Evolutionary conservation across 2,888 invertebrate species (phyloP), one percentile per base, ranked within the genome.

Genomic region (Eudemis profundana): DNA sequence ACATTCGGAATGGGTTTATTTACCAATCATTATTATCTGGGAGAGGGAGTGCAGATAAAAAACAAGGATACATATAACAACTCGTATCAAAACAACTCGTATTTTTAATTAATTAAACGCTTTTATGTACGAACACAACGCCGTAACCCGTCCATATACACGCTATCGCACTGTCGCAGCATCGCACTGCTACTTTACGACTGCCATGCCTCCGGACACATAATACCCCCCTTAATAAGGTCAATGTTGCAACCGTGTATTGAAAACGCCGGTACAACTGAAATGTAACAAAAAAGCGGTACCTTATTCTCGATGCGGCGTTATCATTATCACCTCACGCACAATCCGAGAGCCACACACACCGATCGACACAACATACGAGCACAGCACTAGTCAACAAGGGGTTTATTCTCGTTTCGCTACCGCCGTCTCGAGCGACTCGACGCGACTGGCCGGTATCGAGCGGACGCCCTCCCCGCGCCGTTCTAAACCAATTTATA

Each of bases 401-500:
- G 44, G 42, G 19, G 19, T 3, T 3, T 10, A 27, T 40, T 40
- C 51, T 33, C 60, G 65, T 44, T 69, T 75, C 73, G 81, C 72
- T 21, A 33, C 57, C 70, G 78, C 80, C 78, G 69, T 69, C 85
- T 76, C 81, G 67, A 75, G 78, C 78, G 77, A 70, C 66, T 76
- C 83, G 75, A 80, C 83, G 82, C 87, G 84, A 90, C 90, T 90
- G 89, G 83, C 76, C 83, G 79, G 84, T 90, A 90, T 90, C 86
- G 90, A 91, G 90, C 91, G 91, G 69, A 72, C 78, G 76, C 80
- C 79, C 78, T 83, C 87, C 89, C 88, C 88, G 84, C 83, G 75
- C 89, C 83, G 78, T 88, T 89, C 90, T 90, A 89, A 90, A 91
- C 90, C 91, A 90, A 92, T 92, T 92, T 91, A 92, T 92, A 92